phyloP scores from a whole-genome alignment of 2,113 vertebrate genomes.

The Cacatua alba region DNA sequence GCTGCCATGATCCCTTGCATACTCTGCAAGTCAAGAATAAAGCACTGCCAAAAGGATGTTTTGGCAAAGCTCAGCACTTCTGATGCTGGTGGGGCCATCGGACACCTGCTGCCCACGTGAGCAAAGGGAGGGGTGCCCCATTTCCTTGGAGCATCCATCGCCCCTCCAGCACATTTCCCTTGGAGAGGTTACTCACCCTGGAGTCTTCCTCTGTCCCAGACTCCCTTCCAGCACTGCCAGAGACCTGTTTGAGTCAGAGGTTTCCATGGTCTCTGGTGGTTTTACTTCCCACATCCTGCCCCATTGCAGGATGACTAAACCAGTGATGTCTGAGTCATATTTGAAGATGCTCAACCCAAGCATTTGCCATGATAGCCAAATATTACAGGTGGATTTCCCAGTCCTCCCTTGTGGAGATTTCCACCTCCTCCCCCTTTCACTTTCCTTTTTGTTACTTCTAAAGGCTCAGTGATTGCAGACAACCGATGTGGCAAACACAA shows the following conservation, averaged over 20 bases:
- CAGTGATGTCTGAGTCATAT: not conserved
- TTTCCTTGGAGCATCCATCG: not conserved
- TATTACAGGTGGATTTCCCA: conserved; percentile 30
- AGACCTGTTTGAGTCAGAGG: not conserved
- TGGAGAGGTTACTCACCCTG: accelerated
- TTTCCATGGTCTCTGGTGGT: not conserved
- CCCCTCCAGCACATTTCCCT: not conserved
- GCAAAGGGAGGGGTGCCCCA: not conserved
- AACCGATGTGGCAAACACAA: accelerated
- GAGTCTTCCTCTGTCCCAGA: not conserved
- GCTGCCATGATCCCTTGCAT: accelerated
- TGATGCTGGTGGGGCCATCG: not conserved
- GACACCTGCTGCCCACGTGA: not conserved
- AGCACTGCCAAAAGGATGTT: accelerated
- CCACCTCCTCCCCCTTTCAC: not conserved
- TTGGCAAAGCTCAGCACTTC: not conserved
- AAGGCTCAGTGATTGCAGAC: not conserved
- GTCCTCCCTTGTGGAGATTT: not conserved
- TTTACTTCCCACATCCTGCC: conserved; percentile 42
- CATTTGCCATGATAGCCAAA: not conserved
- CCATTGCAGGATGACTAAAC: not conserved
- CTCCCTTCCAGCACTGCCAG: not conserved
- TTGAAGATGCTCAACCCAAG: not conserved
- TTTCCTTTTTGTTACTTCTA: not conserved
- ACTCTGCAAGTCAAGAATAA: not conserved